Percentiles rank a stretch among this genome's conserved stretches.
Evolutionary conservation across 2,113 vertebrate genomes (phyloP).

Genomic region (Amphiprion ocellaris): DNA sequence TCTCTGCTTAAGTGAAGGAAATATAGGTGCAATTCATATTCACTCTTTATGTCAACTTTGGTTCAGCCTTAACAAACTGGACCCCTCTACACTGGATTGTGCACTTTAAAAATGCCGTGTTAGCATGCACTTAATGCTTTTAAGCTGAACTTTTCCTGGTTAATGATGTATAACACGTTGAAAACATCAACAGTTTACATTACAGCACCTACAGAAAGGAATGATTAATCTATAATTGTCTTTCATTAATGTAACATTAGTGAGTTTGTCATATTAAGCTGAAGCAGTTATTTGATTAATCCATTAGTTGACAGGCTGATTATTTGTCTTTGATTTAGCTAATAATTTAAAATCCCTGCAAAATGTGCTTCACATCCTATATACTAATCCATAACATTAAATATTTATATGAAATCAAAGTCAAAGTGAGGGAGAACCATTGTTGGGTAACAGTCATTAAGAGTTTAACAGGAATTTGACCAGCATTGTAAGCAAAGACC

Average conservation of each 20-base stretch:
- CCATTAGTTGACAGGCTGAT: background rate
- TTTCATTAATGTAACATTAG: too few relatives aligned
- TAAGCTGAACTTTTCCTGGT: background rate
- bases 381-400: background rate
- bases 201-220: background rate
- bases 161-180: too few relatives aligned
- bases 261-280: background rate
- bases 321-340: background rate
- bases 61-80: background rate
- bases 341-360: conserved; percentile 9
- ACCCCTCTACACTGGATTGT: background rate
- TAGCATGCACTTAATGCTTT: background rate
- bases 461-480: conserved; percentile 12
- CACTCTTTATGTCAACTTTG: background rate
- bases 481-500: conserved; percentile 21
- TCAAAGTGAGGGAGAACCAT: conserved; percentile 1
- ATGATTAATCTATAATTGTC: too few relatives aligned
- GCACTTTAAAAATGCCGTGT: background rate
- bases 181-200: background rate
- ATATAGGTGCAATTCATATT: background rate
- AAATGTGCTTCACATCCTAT: conserved; percentile 9
- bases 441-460: conserved; percentile 29
- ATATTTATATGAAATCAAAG: conserved; percentile 24
- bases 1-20: background rate
- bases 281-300: background rate